phyloP scores from a whole-genome alignment of 2,797 vertebrate species.

The Myripristis jacobus region DNA sequence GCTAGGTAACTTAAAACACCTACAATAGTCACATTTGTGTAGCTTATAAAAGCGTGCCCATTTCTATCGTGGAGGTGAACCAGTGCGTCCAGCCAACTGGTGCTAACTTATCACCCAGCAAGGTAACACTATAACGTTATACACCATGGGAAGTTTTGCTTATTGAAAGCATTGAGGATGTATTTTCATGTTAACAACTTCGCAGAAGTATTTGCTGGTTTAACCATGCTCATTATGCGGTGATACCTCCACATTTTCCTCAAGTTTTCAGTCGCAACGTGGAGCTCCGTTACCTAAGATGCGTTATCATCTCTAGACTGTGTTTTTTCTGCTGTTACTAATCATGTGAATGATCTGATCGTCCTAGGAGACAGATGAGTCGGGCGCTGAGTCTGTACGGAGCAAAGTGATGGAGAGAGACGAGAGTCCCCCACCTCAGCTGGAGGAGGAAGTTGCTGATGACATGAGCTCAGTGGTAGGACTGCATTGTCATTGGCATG shows the following conservation, averaged over 20 bases:
- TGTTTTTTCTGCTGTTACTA: not conserved
- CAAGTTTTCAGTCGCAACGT: not conserved
- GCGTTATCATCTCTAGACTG: not conserved
- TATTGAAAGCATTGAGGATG: not conserved
- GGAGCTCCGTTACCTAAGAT: not conserved
- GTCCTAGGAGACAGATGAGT: constrained; percentile 61
- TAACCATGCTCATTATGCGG: not conserved
- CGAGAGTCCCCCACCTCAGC: not conserved
- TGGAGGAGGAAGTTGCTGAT: constrained; percentile 57
- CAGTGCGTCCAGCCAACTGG: too few relatives aligned
- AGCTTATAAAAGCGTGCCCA: constrained; percentile 10
- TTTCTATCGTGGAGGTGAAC: not conserved
- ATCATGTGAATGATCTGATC: not conserved
- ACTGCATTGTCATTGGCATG: not conserved
- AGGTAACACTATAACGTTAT: constrained; percentile 4
- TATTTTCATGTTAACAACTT: not conserved
- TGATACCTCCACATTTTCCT: not conserved
- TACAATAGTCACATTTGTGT: not conserved
- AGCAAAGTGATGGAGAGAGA: constrained; percentile 52
- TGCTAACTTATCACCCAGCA: constrained; percentile 2
- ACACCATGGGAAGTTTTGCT: constrained; percentile 49
- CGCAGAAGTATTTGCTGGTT: accelerated
- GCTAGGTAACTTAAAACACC: not conserved
- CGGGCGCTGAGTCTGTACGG: constrained; percentile 45
- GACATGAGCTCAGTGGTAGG: constrained; percentile 51